Evolutionary conservation across 2,888 invertebrate species (phyloP), one percentile per base, ranked within the genome.

Genomic region (Drosophila acutilabella): DNA sequence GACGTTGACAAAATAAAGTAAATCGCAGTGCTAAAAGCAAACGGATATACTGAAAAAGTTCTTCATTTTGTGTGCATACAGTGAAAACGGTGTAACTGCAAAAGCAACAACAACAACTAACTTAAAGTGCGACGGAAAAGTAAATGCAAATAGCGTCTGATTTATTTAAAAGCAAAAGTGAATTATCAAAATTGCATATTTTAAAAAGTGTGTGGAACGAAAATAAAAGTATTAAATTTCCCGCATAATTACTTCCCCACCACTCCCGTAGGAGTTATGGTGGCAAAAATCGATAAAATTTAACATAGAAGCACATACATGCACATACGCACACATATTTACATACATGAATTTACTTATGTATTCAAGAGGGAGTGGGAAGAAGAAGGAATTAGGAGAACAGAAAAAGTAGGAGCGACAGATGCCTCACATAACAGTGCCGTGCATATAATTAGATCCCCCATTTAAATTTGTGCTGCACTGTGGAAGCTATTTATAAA

Each of bases 281-380:
- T 36, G 58, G 79, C 73, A 79, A 90, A 82, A 86, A 86, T 86
- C 86, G 73, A 86, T 86, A 86, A 59, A 6, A 30, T 70, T 72
- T 67, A 68, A 81, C 73, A 83, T 74, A 71, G 66, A 42, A 33
- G 42, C 59, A 23, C 41, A 71, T 44, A 72, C 57, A 71, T 53
- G 71, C 61, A 69, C 51, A 68, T 68, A 20, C 20, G 20, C 6
- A 78, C 53, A 53, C 44, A 71, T 54, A 60, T 53, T 64, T 38
- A 70, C 69, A 72, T 41, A 52, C n/a, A 20, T 50, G 14, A 44
- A 58, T 41, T 59, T 40, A 26, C 38, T 52, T 68, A 51, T 61
- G 47, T 44, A 30, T 20, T 52, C 11, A 62, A 54, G 62, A 40
- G 48, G 66, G 36, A 67, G 65, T 41, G 47, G 41, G 47, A 69